Percentiles rank a stretch among this genome's conserved stretches.
Evolutionary conservation across 2,113 vertebrate species (phyloP).

Genomic region (Perca fluviatilis): DNA sequence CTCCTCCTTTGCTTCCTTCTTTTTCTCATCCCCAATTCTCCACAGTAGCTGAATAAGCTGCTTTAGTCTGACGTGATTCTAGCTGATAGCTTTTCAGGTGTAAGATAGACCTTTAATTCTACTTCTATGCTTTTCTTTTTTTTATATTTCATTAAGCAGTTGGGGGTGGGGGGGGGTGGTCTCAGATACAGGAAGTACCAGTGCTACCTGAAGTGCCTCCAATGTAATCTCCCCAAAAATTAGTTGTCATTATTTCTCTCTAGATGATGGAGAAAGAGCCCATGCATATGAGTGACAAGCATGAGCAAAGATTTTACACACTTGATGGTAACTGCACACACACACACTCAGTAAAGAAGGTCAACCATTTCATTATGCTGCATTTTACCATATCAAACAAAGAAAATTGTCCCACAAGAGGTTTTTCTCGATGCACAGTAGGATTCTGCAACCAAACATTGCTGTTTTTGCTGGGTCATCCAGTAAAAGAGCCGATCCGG

Average conservation of each 20-base stretch:
- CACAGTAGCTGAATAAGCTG: neutral
- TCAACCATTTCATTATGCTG: neutral
- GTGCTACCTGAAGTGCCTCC: neutral
- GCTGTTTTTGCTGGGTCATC: neutral
- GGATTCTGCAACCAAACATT: neutral
- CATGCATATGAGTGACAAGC: neutral
- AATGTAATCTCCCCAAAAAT: neutral
- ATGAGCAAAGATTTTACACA: neutral
- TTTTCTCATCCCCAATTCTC: neutral
- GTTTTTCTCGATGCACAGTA: neutral
- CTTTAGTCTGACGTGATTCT: neutral
- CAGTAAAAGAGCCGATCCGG: too few relatives aligned
- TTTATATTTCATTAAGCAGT: conserved; percentile 11
- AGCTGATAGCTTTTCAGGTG: neutral
- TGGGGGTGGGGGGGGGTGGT: neutral
- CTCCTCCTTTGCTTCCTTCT: neutral
- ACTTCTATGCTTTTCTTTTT: conserved; percentile 5
- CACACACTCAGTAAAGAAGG: neutral
- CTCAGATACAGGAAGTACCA: neutral
- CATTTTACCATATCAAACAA: neutral
- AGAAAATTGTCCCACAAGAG: neutral
- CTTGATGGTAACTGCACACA: neutral
- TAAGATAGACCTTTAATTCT: neutral
- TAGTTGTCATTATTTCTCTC: conserved; percentile 3
- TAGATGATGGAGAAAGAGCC: neutral